A percentile compares a stretch with the other conserved stretches of the same genome.
phyloP scores from a whole-genome alignment of 2,113 vertebrate genomes.

The Engystomops pustulosus region DNA sequence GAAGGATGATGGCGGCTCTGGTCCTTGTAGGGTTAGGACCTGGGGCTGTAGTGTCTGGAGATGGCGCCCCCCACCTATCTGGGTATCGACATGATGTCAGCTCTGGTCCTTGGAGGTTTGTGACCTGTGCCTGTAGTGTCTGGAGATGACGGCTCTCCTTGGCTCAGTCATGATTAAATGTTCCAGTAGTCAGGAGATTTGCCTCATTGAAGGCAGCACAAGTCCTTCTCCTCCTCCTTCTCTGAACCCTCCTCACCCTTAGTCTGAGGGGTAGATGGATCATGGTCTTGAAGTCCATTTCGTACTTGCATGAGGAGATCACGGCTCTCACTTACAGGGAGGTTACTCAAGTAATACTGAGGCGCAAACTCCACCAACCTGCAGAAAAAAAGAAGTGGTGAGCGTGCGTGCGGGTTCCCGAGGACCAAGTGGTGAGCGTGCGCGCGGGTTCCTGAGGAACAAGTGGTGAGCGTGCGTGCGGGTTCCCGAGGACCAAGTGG shows the following conservation, averaged over 20 bases:
- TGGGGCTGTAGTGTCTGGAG: too few relatives aligned
- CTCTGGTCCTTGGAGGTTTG: neutral
- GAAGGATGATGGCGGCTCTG: too few relatives aligned
- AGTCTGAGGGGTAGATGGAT: accelerated
- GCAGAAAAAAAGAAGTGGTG: neutral
- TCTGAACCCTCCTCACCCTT: neutral
- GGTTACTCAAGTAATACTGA: constrained; percentile 91
- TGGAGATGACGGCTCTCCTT: neutral
- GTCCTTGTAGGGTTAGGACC: too few relatives aligned
- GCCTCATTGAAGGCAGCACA: constrained; percentile 78
- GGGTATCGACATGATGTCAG: neutral
- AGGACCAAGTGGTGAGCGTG: too few relatives aligned
- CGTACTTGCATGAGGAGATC: constrained; percentile 88
- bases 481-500: too few relatives aligned
- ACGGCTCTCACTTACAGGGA: constrained; percentile 87
- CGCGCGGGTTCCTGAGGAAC: too few relatives aligned
- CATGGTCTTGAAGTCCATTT: constrained; percentile 68
- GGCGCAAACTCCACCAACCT: constrained; percentile 92
- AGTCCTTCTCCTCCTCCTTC: constrained; percentile 59
- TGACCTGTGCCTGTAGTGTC: neutral
- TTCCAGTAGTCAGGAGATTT: neutral
- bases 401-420: too few relatives aligned
- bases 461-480: too few relatives aligned
- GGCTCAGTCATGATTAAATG: constrained; percentile 17
- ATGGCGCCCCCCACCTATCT: neutral